Evolutionary conservation across 2,113 vertebrate genomes (phyloP).

Genomic region (Martes martes): DNA sequence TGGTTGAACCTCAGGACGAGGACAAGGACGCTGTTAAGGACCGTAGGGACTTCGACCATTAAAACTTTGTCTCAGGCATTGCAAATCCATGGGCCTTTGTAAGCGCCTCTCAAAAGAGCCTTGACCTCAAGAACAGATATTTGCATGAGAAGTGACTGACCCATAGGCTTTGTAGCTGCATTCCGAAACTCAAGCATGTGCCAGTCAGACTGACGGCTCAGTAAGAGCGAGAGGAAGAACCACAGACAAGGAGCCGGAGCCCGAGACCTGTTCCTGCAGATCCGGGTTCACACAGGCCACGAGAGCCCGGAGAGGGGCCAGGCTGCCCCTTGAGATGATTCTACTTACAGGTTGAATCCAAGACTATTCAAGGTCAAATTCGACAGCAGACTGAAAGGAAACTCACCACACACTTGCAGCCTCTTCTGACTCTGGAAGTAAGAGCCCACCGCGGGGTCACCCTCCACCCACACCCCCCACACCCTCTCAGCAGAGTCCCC

Average conservation of each 20-base stretch:
- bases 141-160: background rate
- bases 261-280: background rate
- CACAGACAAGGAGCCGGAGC: fast-evolving
- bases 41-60: too few relatives aligned
- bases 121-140: background rate
- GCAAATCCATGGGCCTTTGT: background rate
- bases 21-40: too few relatives aligned
- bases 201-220: too few relatives aligned
- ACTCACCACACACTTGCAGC: background rate
- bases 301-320: background rate
- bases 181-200: background rate
- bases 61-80: background rate
- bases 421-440: background rate
- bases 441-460: background rate
- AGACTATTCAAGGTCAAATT: background rate
- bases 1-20: background rate
- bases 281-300: background rate
- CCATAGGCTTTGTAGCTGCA: background rate
- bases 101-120: background rate
- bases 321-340: background rate
- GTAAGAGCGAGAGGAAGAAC: fast-evolving
- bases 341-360: background rate
- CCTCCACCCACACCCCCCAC: background rate
- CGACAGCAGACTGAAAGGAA: background rate
- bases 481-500: background rate